These are phyloP conservation scores for Drosophila demipolita DNA, from an alignment of 2,888 invertebrate species.

Conservation along the genomic window DNA sequence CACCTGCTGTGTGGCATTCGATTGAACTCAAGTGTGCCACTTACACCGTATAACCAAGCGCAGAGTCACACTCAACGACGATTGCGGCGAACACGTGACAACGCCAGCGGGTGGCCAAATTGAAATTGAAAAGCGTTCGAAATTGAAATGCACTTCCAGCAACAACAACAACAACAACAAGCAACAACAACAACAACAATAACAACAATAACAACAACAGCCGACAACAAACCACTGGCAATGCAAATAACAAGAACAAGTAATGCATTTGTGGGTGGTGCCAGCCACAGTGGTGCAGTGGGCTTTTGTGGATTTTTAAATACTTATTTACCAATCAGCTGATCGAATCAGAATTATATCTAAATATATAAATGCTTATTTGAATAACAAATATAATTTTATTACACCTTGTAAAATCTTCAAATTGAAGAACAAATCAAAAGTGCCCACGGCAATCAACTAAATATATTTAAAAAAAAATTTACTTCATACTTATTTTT, in stretches of 20 bases:
- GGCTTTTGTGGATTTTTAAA: neutral
- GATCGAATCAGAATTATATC: neutral
- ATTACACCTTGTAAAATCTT: neutral
- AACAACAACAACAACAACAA: conserved; percentile 8
- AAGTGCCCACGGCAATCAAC: neutral
- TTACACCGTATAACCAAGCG: conserved; percentile 44
- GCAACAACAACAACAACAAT: neutral
- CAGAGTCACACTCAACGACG: conserved; percentile 15
- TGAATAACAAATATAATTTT: no score
- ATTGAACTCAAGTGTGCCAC: conserved; percentile 79
- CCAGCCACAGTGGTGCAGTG: conserved; percentile 23
- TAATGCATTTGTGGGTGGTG: conserved; percentile 33
- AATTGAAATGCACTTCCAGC: conserved; percentile 56
- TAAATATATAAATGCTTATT: neutral
- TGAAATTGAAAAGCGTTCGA: conserved; percentile 67
- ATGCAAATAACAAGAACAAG: conserved; percentile 28
- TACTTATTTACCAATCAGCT: neutral
- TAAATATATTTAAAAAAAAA: no score
- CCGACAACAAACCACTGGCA: neutral
- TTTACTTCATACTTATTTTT: no score
- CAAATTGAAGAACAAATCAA: neutral
- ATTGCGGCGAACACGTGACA: conserved; percentile 61
- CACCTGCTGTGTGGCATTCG: conserved; percentile 76
- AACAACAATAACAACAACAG: conserved; percentile 3
- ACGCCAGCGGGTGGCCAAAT: conserved; percentile 51